Conservation (phyloP, 2,888 invertebrate genomes). For the Tortrix viridana region DNA sequence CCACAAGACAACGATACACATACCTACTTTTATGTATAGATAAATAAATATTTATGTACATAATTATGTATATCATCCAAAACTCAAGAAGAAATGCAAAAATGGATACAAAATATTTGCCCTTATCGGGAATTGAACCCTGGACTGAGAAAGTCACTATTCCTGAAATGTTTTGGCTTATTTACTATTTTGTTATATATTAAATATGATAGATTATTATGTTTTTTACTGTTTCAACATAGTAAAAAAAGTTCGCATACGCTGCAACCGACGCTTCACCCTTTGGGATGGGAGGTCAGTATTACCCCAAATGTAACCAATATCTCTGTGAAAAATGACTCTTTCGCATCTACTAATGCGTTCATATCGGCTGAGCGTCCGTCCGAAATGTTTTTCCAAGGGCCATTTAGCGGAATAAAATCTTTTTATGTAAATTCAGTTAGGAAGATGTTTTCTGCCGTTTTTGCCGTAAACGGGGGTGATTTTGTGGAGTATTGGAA, state of each 20-base stretch:
- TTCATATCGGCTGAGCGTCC: conserved; percentile 39
- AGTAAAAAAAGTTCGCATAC: background rate
- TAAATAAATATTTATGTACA: too few relatives aligned
- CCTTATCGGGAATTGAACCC: too few relatives aligned
- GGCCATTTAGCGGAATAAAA: conserved; percentile 36
- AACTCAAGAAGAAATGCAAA: too few relatives aligned
- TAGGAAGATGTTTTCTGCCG: conserved; percentile 30
- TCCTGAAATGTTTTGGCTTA: too few relatives aligned
- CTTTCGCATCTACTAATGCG: conserved; percentile 48
- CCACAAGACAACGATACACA: too few relatives aligned
- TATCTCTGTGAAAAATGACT: conserved; percentile 51
- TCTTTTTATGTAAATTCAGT: conserved; percentile 38
- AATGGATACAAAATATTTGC: too few relatives aligned
- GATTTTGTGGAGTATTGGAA: conserved; percentile 7
- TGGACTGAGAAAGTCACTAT: too few relatives aligned
- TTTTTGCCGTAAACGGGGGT: conserved; percentile 23
- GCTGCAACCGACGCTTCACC: conserved; percentile 37
- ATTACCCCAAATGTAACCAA: conserved; percentile 50
- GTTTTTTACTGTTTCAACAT: too few relatives aligned
- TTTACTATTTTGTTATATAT: too few relatives aligned
- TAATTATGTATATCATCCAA: too few relatives aligned
- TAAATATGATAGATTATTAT: too few relatives aligned
- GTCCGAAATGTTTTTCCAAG: conserved; percentile 35
- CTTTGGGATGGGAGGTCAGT: conserved; percentile 50
- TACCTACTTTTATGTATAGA: too few relatives aligned